Base-by-base conservation (phyloP, 2,797 vertebrate genomes). In the Miopithecus talapoin region DNA sequence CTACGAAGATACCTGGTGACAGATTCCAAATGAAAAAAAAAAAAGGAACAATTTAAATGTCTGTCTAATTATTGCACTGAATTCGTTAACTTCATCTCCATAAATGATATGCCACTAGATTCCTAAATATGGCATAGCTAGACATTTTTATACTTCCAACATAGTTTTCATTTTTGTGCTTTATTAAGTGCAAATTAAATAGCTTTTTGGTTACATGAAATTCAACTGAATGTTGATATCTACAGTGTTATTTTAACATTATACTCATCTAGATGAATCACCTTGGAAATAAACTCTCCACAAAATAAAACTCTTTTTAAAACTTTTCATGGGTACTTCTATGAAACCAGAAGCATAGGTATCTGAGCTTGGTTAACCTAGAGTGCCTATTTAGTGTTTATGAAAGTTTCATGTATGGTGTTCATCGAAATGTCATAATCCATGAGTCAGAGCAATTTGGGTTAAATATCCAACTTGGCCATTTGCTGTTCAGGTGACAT, bases 11-110 rank as follows among this genome's bases (percentile, higher is more conserved):
- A 91, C 21, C 39, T 91, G 8, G 6, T 83, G 78, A 74, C 9
- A 81, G 64, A 94, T 61, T 92, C 21, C 43, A 94, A 83, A 57
- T 81, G 72, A 78, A 93, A 81, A 64, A 94, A 81, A 6, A 64
- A 94, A 93, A 41, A 64, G 76, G 43, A 76, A 89, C 79, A 91
- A 78, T 50, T 72, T 79, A 91, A 95, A 46, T 74, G 12, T 74
- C 91, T 81, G n/a, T 75, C 36, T 94, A 41, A 48, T 43, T 50
- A 22, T 68, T 64, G 22, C 11, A 59, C 2, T 89, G n/a, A 74
- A 83, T 61, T 74, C 9, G 6, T 93, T 74, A 39, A 39, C 21
- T 72, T 78, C 2, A 50, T 78, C 36, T 84, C 74, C 84, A 2
- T 61, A 33, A 94, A 61, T 91, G 46, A 83, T 64, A 79, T 12